phyloP scores from a whole-genome alignment of 2,888 invertebrate genomes.

The Parnassius glacialis region DNA sequence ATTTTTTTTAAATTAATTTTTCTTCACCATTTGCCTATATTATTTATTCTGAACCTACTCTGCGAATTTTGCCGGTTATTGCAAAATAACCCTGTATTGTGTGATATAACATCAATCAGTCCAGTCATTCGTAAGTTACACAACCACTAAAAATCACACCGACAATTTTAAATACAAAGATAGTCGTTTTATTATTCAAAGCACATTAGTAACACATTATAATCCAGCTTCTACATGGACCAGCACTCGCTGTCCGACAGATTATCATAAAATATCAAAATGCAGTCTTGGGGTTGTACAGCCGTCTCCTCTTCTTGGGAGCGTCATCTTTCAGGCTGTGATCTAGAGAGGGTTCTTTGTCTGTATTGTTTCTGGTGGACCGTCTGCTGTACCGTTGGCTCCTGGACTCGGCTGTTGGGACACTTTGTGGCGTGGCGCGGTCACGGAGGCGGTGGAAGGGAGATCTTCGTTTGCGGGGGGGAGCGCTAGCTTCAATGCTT shows the following conservation, averaged over 20 bases:
- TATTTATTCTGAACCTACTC: no score
- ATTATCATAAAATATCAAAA: not conserved
- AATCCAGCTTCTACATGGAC: no score
- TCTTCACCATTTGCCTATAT: no score
- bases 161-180: no score
- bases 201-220: not conserved
- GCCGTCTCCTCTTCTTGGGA: not conserved
- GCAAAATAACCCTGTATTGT: no score
- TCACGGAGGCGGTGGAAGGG: not conserved
- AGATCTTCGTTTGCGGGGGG: not conserved
- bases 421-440: not conserved
- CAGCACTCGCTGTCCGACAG: no score
- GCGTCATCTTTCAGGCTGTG: not conserved
- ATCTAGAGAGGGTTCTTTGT: not conserved
- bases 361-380: not conserved
- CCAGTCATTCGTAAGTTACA: no score
- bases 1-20: no score
- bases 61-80: no score
- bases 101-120: no score
- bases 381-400: not conserved
- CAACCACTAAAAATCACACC: no score
- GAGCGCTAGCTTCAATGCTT: not conserved
- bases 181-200: no score
- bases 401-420: not conserved
- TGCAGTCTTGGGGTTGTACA: conserved; percentile 1